phyloP scores from a whole-genome alignment of 2,888 invertebrate species.

The Gymnosoma rotundatum region DNA sequence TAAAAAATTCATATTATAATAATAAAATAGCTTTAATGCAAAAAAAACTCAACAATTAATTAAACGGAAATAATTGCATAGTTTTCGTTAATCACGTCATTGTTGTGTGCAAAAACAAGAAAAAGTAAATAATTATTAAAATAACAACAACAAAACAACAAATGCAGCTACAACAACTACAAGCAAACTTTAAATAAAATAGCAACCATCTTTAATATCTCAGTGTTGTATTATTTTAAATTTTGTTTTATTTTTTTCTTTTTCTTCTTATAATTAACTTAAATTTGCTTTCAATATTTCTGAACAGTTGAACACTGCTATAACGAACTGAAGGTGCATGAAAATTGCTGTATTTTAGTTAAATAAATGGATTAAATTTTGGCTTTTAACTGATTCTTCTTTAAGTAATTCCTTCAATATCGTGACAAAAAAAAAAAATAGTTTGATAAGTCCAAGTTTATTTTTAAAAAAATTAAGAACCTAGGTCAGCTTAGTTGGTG shows the following conservation, averaged over 20 bases:
- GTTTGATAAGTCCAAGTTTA: too few relatives aligned
- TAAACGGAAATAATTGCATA: slow-evolving; percentile 12
- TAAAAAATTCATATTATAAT: not conserved
- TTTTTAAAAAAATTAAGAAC: too few relatives aligned
- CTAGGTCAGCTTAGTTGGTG: too few relatives aligned
- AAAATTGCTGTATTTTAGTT: too few relatives aligned
- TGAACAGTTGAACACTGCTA: too few relatives aligned
- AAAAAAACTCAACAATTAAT: not conserved
- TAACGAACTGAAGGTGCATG: too few relatives aligned
- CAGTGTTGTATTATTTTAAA: not conserved
- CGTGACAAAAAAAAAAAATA: too few relatives aligned
- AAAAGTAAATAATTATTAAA: slow-evolving; percentile 1
- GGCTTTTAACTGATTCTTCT: too few relatives aligned
- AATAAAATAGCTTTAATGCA: not conserved
- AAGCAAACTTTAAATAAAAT: slow-evolving; percentile 1
- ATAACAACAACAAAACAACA: not conserved
- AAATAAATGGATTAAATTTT: too few relatives aligned
- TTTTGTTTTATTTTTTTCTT: not conserved
- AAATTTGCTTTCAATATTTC: slow-evolving; percentile 20
- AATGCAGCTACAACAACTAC: too few relatives aligned
- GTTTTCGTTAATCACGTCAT: slow-evolving; percentile 50
- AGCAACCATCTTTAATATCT: not conserved
- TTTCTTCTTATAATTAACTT: slow-evolving; percentile 29
- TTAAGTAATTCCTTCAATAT: too few relatives aligned
- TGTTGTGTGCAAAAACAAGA: not conserved